phyloP scores from a whole-genome alignment of 2,113 vertebrate genomes.

The Pluvialis apricaria region DNA sequence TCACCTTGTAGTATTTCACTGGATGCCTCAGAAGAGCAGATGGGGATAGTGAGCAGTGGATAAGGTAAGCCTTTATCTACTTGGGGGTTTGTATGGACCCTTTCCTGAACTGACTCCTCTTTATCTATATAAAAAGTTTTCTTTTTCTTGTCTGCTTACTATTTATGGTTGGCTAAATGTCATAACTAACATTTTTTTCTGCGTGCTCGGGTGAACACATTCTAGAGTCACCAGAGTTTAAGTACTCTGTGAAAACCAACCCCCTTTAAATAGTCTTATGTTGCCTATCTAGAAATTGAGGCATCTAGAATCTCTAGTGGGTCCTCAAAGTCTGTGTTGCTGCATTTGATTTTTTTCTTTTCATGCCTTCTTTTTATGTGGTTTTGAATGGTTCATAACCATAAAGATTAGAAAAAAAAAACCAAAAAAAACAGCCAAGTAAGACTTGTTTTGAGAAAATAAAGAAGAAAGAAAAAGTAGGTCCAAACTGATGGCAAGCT shows the following conservation, averaged over 20 bases:
- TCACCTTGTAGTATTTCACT: neutral
- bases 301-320: neutral
- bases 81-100: neutral
- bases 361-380: neutral
- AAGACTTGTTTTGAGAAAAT: neutral
- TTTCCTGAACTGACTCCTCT: neutral
- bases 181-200: neutral
- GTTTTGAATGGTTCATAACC: neutral
- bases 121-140: neutral
- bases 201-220: neutral
- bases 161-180: neutral
- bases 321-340: neutral
- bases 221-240: neutral
- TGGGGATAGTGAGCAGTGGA: neutral
- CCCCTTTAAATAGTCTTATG: neutral
- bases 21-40: neutral
- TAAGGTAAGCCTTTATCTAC: neutral
- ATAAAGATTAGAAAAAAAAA: neutral
- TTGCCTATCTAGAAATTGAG: neutral
- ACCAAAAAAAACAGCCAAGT: neutral
- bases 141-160: neutral
- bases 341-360: neutral
- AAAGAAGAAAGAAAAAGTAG: neutral
- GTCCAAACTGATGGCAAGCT: neutral
- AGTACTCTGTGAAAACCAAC: neutral